Conservation (phyloP, 2,888 invertebrate species). For the Epirrhoe tristata region DNA sequence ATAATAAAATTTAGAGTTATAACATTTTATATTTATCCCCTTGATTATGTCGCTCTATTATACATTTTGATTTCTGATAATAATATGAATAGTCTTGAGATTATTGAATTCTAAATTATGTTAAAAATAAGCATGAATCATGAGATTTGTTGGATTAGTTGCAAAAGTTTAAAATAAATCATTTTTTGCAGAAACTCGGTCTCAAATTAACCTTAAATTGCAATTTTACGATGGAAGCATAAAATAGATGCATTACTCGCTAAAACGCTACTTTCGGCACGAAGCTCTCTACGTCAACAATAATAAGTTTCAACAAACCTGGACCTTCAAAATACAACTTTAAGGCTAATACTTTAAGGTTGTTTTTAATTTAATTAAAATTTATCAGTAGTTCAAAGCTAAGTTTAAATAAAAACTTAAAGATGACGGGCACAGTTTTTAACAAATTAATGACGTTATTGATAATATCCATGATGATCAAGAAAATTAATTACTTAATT, state of each 20-base stretch:
- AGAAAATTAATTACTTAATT: neutral
- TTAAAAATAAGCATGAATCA: neutral
- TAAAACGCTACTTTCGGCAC: constrained; percentile 83
- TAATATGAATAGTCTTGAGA: neutral
- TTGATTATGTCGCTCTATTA: too few relatives aligned
- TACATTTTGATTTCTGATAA: too few relatives aligned
- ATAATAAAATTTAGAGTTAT: neutral
- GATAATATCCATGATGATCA: neutral
- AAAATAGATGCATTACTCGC: constrained; percentile 77
- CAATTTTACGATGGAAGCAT: constrained; percentile 54
- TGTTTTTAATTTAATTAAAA: neutral
- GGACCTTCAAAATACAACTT: constrained; percentile 37
- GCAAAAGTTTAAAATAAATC: neutral
- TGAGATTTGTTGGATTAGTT: neutral
- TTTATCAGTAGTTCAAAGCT: neutral
- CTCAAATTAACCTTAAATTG: constrained; percentile 46
- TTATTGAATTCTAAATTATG: neutral
- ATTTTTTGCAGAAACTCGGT: constrained; percentile 2
- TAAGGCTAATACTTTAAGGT: constrained; percentile 15
- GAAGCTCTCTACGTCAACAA: constrained; percentile 73
- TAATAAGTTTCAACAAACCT: constrained; percentile 65
- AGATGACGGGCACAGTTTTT: neutral
- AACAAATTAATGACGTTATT: neutral
- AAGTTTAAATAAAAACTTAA: neutral
- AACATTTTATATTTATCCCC: neutral